Base-by-base conservation (phyloP, 2,888 invertebrate species). In the Trachelus iudaicus region DNA sequence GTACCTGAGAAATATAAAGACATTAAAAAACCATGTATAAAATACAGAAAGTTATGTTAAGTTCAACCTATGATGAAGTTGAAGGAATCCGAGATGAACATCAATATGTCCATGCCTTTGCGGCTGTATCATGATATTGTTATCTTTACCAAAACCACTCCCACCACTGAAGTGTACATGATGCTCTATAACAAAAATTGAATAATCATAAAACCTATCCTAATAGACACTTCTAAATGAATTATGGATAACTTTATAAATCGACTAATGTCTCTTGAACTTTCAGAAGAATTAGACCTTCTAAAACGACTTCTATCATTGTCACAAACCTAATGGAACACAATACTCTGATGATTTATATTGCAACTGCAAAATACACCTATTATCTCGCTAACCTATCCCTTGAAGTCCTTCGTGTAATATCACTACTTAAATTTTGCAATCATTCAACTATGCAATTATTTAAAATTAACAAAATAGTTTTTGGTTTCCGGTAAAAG, bases 131-230 rank as follows among this genome's bases (percentile, higher is more conserved):
- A 90, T 88, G 79, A 90, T 90, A 79, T 88, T 90, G 80, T 90
- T 90, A 80, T 89, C 88, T 77, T 87, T 88, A 13, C 87, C 88
- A 75, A 87, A 81, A 35, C 89, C 89, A 75, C 89, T 89, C 76
- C 89, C 86, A 37, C 90, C 89, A 74, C 90, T 90, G 77, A 90
- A 90, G 83, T 90, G 90, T 37, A 90, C 90, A 82, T 88, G 89
- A 85, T 89, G 90, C 77, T 90, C 90, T 90, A 80, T 76, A 85
- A 85, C 71, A 56, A 34, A 71, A 56, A 56, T 56, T 9, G 23
- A 40, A 6, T 56, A 56, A 56, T 56, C 40, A 6, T 23, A 56
- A 56, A 56, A 56, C 15, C 6, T 56, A 56, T 9, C 9, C 1
- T 23, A 56, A 40, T 9, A 40, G 6, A 40, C 23, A 56, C 23